phyloP scores from a whole-genome alignment of 2,797 vertebrate species.

The Phataginus tricuspis region DNA sequence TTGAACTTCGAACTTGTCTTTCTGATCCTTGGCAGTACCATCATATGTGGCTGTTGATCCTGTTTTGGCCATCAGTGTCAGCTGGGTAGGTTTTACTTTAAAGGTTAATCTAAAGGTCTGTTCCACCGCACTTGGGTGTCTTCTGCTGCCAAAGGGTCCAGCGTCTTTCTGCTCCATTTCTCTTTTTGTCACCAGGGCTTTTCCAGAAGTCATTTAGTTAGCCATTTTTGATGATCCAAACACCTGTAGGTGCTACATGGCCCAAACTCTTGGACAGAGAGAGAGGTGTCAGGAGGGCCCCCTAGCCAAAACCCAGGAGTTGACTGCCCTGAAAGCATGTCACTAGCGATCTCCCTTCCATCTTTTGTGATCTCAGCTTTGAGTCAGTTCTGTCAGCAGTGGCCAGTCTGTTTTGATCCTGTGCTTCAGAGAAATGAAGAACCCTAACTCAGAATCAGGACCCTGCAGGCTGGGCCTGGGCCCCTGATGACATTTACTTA shows the following conservation, averaged over 20 bases:
- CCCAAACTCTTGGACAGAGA: background rate
- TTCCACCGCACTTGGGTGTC: background rate
- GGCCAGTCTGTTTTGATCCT: background rate
- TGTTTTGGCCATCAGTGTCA: background rate
- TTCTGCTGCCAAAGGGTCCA: background rate
- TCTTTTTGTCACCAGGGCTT: conserved; percentile 35
- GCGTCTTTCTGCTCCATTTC: background rate
- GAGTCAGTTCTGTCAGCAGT: background rate
- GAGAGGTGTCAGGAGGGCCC: background rate
- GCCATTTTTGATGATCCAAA: background rate
- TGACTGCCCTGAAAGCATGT: background rate
- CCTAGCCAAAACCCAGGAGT: background rate
- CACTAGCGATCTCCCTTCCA: background rate
- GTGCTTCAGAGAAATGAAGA: background rate
- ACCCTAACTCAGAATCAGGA: background rate
- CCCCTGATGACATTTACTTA: background rate
- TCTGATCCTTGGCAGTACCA: background rate
- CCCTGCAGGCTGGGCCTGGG: background rate
- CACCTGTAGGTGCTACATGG: background rate
- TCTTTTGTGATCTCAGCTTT: background rate
- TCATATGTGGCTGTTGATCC: background rate
- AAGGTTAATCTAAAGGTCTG: background rate
- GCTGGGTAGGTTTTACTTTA: background rate
- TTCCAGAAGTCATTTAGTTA: background rate
- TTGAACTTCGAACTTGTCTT: background rate